Conservation (phyloP, 1,140 invertebrate genomes). For the Penaeus chinensis region DNA sequence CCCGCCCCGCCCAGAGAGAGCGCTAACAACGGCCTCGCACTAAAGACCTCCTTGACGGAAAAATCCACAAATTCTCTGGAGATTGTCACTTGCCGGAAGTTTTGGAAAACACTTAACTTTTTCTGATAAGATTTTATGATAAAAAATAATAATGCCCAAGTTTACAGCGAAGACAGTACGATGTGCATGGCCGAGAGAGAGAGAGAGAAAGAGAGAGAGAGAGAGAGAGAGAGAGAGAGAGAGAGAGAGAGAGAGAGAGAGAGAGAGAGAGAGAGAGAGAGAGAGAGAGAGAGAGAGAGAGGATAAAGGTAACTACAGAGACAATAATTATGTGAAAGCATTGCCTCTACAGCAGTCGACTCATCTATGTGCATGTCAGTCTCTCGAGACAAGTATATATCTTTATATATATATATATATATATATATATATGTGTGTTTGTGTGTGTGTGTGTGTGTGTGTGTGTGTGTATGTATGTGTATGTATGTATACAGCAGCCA, state of each 20-base stretch:
- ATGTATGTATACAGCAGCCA: too few relatives aligned
- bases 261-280: conserved; percentile 1
- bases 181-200: neutral
- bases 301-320: neutral
- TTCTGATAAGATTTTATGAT: too few relatives aligned
- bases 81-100: too few relatives aligned
- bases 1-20: too few relatives aligned
- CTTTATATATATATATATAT: neutral
- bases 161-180: neutral
- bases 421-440: too few relatives aligned
- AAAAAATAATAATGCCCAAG: too few relatives aligned
- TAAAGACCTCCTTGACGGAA: too few relatives aligned
- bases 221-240: conserved; percentile 34
- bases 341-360: neutral
- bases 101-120: too few relatives aligned
- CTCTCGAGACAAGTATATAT: neutral
- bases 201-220: conserved; percentile 8
- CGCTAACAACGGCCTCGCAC: too few relatives aligned
- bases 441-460: too few relatives aligned
- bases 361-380: neutral
- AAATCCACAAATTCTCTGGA: too few relatives aligned
- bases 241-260: conserved; percentile 36
- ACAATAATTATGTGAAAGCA: neutral
- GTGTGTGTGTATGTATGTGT: too few relatives aligned
- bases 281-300: neutral